A percentile compares a stretch with the other conserved stretches of the same genome.
Conservation (phyloP, 2,113 vertebrate species). For the Trematocara nigrifrons region DNA sequence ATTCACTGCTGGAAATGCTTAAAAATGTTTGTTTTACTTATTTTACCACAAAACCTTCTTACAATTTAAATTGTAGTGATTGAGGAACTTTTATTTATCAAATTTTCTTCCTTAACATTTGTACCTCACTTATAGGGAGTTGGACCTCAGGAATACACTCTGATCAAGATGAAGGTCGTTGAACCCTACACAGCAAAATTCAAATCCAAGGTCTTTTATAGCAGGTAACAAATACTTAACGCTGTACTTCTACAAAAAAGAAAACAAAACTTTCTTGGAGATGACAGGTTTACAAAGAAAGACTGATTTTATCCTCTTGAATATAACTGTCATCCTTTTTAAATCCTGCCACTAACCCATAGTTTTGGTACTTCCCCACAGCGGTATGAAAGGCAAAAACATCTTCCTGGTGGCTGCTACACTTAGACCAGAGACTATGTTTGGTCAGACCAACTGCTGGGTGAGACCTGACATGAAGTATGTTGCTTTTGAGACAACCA, state of each 20-base stretch:
- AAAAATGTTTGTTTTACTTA: not conserved
- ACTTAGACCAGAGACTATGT: constrained; percentile 96
- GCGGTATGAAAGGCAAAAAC: constrained; percentile 85
- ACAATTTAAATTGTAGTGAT: not conserved
- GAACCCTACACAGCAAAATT: constrained; percentile 89
- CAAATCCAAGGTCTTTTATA: constrained; percentile 78
- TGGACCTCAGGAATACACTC: constrained; percentile 93
- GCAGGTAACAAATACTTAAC: constrained; percentile 42
- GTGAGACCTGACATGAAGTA: constrained; percentile 92
- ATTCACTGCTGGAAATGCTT: not conserved
- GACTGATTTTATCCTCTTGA: not conserved
- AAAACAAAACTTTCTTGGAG: not conserved
- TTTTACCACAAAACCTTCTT: not conserved
- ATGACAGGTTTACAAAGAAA: not conserved
- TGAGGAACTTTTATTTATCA: not conserved
- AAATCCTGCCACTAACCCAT: not conserved
- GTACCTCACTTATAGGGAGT: constrained; percentile 78
- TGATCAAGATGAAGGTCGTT: constrained; percentile 93
- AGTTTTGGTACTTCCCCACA: constrained; percentile 34
- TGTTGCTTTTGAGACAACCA: constrained; percentile 83
- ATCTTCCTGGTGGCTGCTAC: constrained; percentile 94
- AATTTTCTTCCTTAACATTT: not conserved
- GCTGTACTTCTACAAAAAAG: not conserved
- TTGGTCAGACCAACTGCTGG: constrained; percentile 99
- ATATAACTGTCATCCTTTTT: not conserved